Conservation (phyloP, 2,797 vertebrate genomes). For the Sus cebifrons region DNA sequence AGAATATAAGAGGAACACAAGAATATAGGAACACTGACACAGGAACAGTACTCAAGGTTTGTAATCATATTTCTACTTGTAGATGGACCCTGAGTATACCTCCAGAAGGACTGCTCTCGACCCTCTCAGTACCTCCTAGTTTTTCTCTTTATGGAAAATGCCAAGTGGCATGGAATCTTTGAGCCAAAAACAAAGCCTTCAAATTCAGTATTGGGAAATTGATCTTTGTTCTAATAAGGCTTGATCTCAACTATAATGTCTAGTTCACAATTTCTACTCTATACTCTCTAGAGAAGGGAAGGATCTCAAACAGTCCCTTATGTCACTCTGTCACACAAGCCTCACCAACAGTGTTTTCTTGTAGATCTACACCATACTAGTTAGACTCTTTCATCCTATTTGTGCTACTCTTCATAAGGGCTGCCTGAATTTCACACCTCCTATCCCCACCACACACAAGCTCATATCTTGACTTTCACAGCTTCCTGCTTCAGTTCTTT, state of each 20-base stretch:
- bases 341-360: slow-evolving; percentile 31
- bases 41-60: not conserved
- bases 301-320: not conserved
- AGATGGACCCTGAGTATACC: not conserved
- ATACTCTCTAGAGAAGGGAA: slow-evolving; percentile 5
- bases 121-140: not conserved
- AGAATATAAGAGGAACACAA: not conserved
- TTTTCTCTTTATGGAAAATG: slow-evolving; percentile 43
- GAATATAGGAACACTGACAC: not conserved
- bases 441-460: not conserved
- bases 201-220: slow-evolving; percentile 30
- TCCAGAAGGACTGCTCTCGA: not conserved
- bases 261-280: not conserved
- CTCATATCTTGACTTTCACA: slow-evolving; percentile 20
- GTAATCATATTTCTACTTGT: not conserved
- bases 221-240: slow-evolving; percentile 40
- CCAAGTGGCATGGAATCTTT: slow-evolving; percentile 45
- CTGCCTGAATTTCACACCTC: not conserved
- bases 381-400: not conserved
- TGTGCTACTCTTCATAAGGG: not conserved
- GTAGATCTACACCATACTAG: not conserved
- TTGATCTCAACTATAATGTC: slow-evolving; percentile 44
- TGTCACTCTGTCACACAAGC: not conserved
- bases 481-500: slow-evolving; percentile 28
- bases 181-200: slow-evolving; percentile 18